Evolutionary conservation across 2,888 invertebrate species (phyloP).

Genomic region (Sarcophaga rosellei): DNA sequence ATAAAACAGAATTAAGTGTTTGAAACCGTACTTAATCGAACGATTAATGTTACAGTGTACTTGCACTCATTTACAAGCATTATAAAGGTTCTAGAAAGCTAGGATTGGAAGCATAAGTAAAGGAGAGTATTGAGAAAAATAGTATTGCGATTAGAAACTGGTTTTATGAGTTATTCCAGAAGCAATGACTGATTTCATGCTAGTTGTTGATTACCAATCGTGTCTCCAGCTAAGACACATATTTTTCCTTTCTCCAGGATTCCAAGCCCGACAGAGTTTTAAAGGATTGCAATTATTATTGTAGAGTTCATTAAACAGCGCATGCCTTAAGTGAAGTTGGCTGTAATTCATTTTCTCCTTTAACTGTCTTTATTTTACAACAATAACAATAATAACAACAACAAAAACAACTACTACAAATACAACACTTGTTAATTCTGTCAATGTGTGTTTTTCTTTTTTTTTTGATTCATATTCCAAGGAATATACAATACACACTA

Average conservation of each 20-base stretch:
- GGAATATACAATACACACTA: constrained; percentile 63
- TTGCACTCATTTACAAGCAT: too few relatives aligned
- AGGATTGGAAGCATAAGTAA: too few relatives aligned
- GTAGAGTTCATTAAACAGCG: constrained; percentile 16
- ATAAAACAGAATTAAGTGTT: too few relatives aligned
- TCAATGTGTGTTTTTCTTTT: constrained; percentile 37
- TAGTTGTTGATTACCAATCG: too few relatives aligned
- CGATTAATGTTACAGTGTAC: too few relatives aligned
- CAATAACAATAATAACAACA: constrained; percentile 35
- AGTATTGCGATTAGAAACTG: too few relatives aligned
- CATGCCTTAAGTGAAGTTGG: constrained; percentile 64
- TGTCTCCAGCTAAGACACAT: neutral
- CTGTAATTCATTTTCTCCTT: constrained; percentile 45
- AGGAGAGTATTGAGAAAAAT: too few relatives aligned
- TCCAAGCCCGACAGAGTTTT: neutral
- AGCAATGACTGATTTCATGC: too few relatives aligned
- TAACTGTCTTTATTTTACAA: neutral
- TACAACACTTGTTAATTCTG: constrained; percentile 61
- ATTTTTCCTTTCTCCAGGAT: neutral
- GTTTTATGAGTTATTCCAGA: too few relatives aligned
- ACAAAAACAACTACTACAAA: constrained; percentile 51
- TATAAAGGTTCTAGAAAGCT: too few relatives aligned
- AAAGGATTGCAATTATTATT: constrained; percentile 36
- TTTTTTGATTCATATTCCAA: constrained; percentile 9
- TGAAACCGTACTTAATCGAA: too few relatives aligned